Evolutionary conservation across 2,113 vertebrate genomes (phyloP).

Genomic region (Pedionomus torquatus): DNA sequence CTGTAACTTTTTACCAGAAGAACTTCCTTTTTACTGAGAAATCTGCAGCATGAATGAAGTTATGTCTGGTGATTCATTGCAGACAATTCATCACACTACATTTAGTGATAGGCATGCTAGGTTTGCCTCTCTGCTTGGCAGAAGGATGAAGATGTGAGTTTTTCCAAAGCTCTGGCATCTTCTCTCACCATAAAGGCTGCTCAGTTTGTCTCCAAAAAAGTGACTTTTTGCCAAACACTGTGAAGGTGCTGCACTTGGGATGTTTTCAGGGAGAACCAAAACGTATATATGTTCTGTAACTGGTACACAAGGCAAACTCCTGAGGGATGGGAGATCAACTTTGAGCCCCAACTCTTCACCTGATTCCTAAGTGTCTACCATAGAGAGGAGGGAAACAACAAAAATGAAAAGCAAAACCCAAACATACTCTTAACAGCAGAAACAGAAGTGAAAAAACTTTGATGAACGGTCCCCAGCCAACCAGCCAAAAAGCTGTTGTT

Average conservation of each 20-base stretch:
- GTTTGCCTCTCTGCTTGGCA: background rate
- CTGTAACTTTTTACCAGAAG: background rate
- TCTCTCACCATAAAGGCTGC: background rate
- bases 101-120: accelerated
- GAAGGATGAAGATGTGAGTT: background rate
- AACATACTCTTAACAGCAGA: background rate
- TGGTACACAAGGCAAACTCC: background rate
- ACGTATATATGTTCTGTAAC: background rate
- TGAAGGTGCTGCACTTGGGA: background rate
- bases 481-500: background rate
- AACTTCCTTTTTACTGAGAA: background rate
- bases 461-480: background rate
- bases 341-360: background rate
- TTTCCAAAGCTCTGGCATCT: background rate
- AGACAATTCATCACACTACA: background rate
- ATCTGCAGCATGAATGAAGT: background rate
- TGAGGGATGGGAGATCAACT: background rate
- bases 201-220: background rate
- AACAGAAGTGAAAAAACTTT: background rate
- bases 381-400: background rate
- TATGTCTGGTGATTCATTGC: background rate
- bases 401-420: background rate
- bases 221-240: background rate
- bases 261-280: background rate
- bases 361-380: background rate